A percentile compares a stretch with the other conserved stretches of the same genome.
Evolutionary conservation across 2,888 invertebrate genomes (phyloP).

Genomic region (Copidosoma aretas): DNA sequence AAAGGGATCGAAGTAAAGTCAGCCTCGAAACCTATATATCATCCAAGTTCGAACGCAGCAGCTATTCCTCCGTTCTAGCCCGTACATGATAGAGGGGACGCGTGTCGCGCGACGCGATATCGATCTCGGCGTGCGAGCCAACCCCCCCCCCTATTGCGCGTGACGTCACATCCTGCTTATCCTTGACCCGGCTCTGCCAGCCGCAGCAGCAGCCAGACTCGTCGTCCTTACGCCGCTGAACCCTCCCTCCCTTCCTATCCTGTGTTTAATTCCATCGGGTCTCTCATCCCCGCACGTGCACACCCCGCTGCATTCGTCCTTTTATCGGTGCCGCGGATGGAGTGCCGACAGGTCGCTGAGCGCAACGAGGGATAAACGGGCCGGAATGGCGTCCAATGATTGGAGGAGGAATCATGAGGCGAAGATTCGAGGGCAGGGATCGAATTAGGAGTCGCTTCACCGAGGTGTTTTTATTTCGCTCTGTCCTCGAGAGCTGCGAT

Average conservation of each 20-base stretch:
- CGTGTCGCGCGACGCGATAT: constrained; percentile 47
- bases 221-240: constrained; percentile 49
- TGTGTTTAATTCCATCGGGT: neutral
- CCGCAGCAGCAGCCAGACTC: constrained; percentile 31
- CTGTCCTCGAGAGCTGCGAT: too few species aligned
- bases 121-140: constrained; percentile 52
- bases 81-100: constrained; percentile 2
- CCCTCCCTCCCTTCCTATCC: neutral
- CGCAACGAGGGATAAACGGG: neutral
- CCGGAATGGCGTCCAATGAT: too few species aligned
- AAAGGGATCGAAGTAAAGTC: neutral
- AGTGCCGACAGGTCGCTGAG: neutral
- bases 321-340: neutral
- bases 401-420: neutral
- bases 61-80: neutral
- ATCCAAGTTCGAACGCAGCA: too few species aligned
- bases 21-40: too few species aligned
- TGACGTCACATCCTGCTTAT: constrained; percentile 62
- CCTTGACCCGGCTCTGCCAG: constrained; percentile 57
- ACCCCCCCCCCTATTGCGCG: constrained; percentile 39
- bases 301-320: neutral
- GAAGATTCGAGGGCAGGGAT: neutral
- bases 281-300: neutral
- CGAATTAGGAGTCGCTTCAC: neutral
- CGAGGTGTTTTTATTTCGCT: too few species aligned